These are phyloP conservation scores for Tachycineta bicolor DNA, from an alignment of 2,113 vertebrate species.

Conservation along the genomic window DNA sequence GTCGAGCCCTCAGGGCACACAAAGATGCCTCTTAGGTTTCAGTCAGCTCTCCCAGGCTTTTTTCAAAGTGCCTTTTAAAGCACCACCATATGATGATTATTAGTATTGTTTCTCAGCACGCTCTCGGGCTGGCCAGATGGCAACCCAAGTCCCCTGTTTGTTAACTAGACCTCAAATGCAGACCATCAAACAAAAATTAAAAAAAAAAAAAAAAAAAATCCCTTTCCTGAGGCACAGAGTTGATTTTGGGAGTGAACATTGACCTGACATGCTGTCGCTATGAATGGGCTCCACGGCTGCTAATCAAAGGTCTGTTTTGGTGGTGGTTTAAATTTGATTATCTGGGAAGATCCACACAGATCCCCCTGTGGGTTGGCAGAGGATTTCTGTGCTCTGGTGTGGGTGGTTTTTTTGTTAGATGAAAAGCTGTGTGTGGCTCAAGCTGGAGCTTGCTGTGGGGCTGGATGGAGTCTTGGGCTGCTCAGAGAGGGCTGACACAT, in stretches of 20 bases:
- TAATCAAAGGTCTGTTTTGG: constrained; percentile 48
- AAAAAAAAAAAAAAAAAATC: background rate
- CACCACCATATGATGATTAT: background rate
- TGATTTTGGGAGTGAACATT: constrained; percentile 69
- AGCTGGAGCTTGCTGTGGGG: background rate
- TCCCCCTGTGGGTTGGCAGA: background rate
- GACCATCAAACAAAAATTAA: constrained; percentile 8
- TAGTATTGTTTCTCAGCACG: background rate
- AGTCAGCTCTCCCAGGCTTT: background rate
- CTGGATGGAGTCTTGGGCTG: background rate
- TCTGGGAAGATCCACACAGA: constrained; percentile 3
- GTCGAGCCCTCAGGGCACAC: background rate
- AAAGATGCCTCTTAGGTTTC: background rate
- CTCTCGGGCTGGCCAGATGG: background rate
- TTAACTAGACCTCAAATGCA: constrained; percentile 52
- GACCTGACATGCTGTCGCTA: constrained; percentile 55
- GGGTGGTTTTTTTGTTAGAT: background rate
- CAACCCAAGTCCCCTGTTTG: constrained; percentile 34
- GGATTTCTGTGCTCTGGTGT: background rate
- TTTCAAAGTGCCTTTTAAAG: background rate
- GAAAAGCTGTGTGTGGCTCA: background rate
- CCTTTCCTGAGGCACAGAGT: background rate
- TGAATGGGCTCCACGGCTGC: background rate
- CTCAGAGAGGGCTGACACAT: background rate
- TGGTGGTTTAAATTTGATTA: constrained; percentile 35